Percentiles rank a stretch among this genome's conserved stretches.
Conservation (phyloP, 2,888 invertebrate genomes). For the Plemyria rubiginata region DNA sequence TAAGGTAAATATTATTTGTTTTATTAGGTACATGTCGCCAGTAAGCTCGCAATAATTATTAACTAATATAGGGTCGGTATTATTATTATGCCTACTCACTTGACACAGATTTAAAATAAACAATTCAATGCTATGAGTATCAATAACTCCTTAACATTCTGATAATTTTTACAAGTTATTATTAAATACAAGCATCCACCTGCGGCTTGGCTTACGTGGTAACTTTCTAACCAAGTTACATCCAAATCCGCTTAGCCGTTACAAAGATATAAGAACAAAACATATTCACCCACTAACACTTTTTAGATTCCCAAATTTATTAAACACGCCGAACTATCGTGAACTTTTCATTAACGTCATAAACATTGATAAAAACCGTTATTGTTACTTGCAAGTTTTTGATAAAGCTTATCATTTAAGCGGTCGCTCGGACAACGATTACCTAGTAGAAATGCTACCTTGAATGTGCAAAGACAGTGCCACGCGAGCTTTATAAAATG, state of each 20-base stretch:
- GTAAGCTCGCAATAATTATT: conserved; percentile 32
- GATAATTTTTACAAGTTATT: conserved; percentile 1
- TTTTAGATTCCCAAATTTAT: conserved; percentile 25
- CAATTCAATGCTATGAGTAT: neutral
- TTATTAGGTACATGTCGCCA: conserved; percentile 36
- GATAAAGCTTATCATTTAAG: conserved; percentile 46
- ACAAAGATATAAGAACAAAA: too few relatives aligned
- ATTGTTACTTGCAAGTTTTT: conserved; percentile 36
- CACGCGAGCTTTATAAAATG: conserved; percentile 44
- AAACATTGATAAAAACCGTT: conserved; percentile 46
- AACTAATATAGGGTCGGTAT: conserved; percentile 14
- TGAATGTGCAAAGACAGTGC: conserved; percentile 7
- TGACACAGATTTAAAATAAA: conserved; percentile 19
- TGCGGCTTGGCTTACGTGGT: too few relatives aligned
- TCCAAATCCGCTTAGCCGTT: too few relatives aligned
- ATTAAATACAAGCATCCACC: too few relatives aligned
- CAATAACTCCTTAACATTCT: conserved; percentile 3
- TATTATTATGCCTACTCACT: conserved; percentile 11
- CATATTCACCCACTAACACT: neutral
- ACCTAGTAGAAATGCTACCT: conserved; percentile 23
- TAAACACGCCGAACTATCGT: conserved; percentile 50
- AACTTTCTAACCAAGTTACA: too few relatives aligned
- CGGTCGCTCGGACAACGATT: conserved; percentile 40
- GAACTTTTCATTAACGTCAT: conserved; percentile 62
- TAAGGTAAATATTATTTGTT: conserved; percentile 77